These are phyloP conservation scores for Amblyjoppa proteus DNA, from an alignment of 2,888 invertebrate genomes.

Conservation along the genomic window DNA sequence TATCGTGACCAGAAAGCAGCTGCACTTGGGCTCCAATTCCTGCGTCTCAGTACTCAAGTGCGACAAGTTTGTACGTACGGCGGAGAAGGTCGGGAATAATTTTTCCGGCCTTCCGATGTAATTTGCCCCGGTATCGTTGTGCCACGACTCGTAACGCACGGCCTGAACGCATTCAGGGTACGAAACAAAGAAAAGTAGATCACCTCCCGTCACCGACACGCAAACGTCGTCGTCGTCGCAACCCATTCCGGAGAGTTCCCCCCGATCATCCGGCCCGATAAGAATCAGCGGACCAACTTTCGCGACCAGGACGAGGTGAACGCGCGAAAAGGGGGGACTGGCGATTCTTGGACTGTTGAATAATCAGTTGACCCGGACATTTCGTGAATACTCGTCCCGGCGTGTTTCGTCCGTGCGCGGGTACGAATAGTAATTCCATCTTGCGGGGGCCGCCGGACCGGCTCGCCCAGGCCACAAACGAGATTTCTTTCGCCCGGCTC, in stretches of 20 bases:
- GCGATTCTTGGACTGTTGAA: constrained; percentile 37
- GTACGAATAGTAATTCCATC: constrained; percentile 47
- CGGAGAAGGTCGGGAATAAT: constrained; percentile 49
- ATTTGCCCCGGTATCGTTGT: not conserved
- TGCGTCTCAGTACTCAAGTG: not conserved
- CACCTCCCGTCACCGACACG: constrained; percentile 14
- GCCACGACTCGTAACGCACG: not conserved
- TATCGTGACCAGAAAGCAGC: constrained; percentile 41
- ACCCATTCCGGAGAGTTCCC: constrained; percentile 17
- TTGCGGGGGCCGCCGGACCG: constrained; percentile 57
- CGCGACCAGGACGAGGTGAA: not conserved
- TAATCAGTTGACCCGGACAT: constrained; percentile 59
- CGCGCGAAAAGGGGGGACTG: not conserved
- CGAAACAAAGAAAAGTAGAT: constrained; percentile 38
- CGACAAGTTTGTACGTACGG: constrained; percentile 34
- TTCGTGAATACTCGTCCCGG: constrained; percentile 47
- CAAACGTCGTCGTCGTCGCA: constrained; percentile 29
- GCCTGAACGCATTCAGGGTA: not conserved
- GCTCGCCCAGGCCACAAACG: constrained; percentile 51
- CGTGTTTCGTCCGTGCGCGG: not conserved
- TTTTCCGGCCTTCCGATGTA: constrained; percentile 12
- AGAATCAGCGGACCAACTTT: constrained; percentile 33
- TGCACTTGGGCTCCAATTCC: constrained; percentile 15
- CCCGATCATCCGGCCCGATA: constrained; percentile 3
- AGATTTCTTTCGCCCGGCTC: constrained; percentile 27